phyloP scores from a whole-genome alignment of 2,797 vertebrate species.

The Somateria mollissima region DNA sequence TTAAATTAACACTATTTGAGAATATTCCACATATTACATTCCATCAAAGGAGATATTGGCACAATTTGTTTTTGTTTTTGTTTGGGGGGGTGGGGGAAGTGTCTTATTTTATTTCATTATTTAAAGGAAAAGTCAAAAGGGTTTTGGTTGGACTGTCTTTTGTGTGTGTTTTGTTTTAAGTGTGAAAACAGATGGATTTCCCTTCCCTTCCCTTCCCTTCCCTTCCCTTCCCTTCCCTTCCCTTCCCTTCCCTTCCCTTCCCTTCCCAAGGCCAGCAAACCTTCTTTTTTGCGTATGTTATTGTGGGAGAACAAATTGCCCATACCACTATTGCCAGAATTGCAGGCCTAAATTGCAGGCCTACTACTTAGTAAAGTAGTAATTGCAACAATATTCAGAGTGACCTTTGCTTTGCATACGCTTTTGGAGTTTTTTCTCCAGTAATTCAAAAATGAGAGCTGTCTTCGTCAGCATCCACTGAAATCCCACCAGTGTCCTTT shows the following conservation, averaged over 20 bases:
- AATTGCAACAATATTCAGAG: background rate
- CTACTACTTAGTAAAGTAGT: background rate
- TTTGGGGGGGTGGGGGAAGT: background rate
- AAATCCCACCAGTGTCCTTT: background rate
- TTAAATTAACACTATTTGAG: background rate
- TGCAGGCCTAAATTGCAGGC: background rate
- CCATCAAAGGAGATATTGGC: background rate
- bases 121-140: background rate
- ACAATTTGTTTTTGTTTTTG: background rate
- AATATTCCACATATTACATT: background rate
- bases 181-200: background rate
- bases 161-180: background rate
- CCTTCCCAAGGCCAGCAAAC: background rate
- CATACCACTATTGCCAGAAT: background rate
- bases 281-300: background rate
- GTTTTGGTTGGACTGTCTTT: fast-evolving
- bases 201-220: background rate
- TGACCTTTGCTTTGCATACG: background rate
- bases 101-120: background rate
- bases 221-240: background rate
- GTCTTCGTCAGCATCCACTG: background rate
- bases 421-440: background rate
- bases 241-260: background rate
- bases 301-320: background rate
- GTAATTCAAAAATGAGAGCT: background rate